These are phyloP conservation scores for Bombus polaris DNA, from an alignment of 1,140 invertebrate species.

Conservation along the genomic window DNA sequence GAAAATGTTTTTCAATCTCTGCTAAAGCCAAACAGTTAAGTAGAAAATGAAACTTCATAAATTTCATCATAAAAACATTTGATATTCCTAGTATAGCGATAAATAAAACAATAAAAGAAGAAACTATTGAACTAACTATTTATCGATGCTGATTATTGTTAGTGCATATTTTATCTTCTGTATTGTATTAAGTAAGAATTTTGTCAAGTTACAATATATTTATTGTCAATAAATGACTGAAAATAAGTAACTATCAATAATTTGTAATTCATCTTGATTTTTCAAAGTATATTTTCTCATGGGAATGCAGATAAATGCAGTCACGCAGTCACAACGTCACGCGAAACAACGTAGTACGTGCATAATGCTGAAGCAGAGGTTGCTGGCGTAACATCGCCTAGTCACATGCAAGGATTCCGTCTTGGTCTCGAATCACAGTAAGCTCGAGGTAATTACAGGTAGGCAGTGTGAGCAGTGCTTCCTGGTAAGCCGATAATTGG, in stretches of 20 bases:
- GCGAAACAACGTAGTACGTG: background rate
- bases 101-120: no score
- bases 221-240: background rate
- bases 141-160: no score
- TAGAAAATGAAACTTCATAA: no score
- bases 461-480: conserved; percentile 48
- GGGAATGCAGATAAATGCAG: background rate
- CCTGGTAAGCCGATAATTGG: conserved; percentile 62
- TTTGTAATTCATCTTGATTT: background rate
- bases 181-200: no score
- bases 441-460: conserved; percentile 57
- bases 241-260: background rate
- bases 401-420: conserved; percentile 42
- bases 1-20: no score
- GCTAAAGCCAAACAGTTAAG: no score
- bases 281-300: background rate
- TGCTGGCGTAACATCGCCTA: background rate
- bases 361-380: background rate
- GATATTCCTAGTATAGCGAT: no score
- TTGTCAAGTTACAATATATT: no score
- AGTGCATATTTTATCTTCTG: background rate
- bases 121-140: no score
- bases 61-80: no score
- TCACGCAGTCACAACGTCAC: background rate
- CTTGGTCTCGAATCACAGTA: conserved; percentile 27